A percentile compares a stretch with the other conserved stretches of the same genome.
Conservation (phyloP, 2,113 vertebrate species). For the Heteronetta atricapilla region DNA sequence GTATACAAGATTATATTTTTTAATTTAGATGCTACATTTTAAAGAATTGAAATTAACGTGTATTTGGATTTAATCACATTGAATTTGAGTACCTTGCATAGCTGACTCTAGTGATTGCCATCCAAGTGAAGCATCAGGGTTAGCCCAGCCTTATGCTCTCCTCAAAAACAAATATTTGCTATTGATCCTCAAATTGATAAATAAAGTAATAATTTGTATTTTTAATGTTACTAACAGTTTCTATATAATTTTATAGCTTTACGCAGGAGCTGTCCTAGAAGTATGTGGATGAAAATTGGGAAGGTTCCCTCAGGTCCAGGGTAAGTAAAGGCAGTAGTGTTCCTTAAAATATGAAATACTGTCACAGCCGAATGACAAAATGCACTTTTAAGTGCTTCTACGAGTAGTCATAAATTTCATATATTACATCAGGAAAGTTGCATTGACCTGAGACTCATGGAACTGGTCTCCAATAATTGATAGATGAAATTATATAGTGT, state of each 20-base stretch:
- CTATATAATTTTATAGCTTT: constrained; percentile 80
- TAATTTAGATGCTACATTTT: not conserved
- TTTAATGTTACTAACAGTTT: not conserved
- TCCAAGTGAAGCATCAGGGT: not conserved
- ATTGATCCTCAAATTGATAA: not conserved
- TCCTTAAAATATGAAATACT: not conserved
- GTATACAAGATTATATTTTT: not conserved
- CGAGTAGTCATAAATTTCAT: not conserved
- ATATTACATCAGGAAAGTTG: not conserved
- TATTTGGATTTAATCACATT: not conserved
- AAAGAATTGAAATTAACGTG: not conserved
- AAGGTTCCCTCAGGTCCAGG: constrained; percentile 99
- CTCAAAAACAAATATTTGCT: not conserved
- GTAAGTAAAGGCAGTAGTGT: constrained; percentile 73
- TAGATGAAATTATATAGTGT: not conserved
- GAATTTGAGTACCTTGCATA: not conserved
- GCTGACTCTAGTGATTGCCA: not conserved
- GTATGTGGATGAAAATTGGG: constrained; percentile 99
- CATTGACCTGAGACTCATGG: not conserved
- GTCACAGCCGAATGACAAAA: not conserved
- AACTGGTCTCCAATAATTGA: not conserved
- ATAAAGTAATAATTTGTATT: not conserved
- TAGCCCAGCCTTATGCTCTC: not conserved
- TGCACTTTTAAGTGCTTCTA: not conserved
- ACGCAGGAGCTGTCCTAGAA: constrained; percentile 95